Evolutionary conservation across 1,140 invertebrate species (phyloP), one percentile per base, ranked within the genome.

Genomic region (Akabosia matsudoensis): DNA sequence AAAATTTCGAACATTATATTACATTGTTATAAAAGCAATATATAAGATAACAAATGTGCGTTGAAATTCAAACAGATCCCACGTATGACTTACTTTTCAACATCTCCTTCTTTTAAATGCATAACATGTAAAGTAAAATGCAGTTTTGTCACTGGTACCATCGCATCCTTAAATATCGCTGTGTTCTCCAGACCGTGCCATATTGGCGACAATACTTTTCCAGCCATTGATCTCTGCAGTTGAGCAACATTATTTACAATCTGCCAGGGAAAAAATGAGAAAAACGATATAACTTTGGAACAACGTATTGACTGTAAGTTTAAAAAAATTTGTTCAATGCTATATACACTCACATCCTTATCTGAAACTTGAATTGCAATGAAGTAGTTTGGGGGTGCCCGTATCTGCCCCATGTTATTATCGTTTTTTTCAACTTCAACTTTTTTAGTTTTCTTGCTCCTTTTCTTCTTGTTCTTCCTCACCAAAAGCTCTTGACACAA

Each of bases 41-140:
- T 10, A 45, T 45, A 7, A 45, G 7, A 45, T 45, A 45, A 45
- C 37, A 7, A 18, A 10, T 45, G 24, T 16, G 13, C 24, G 54
- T 22, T 10, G 7, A 14, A 61, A n/a, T 61, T 61, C 54, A 4
- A 61, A n/a, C n/a, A n/a, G n/a, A n/a, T n/a, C n/a, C n/a, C n/a
- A n/a, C n/a, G n/a, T n/a, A n/a, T n/a, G n/a, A n/a, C n/a, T 64
- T 70, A 76, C 76, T 30, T 77, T 54, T 77, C 34, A 28, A 67
- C 51, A 18, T 73, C 67, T 24, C 61, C 52, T 51, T 37, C 34
- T 30, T 77, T 33, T 0, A 75, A 26, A 70, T 74, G 56, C 45
- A 78, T 71, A n/a, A 78, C 76, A 33, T 74, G 72, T n/a, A 78
- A 30, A 34, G 76, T 78, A 61, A 78, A 78, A 75, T 78, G 76